Base-by-base conservation (phyloP, 2,113 vertebrate species). In the Rostratula benghalensis region DNA sequence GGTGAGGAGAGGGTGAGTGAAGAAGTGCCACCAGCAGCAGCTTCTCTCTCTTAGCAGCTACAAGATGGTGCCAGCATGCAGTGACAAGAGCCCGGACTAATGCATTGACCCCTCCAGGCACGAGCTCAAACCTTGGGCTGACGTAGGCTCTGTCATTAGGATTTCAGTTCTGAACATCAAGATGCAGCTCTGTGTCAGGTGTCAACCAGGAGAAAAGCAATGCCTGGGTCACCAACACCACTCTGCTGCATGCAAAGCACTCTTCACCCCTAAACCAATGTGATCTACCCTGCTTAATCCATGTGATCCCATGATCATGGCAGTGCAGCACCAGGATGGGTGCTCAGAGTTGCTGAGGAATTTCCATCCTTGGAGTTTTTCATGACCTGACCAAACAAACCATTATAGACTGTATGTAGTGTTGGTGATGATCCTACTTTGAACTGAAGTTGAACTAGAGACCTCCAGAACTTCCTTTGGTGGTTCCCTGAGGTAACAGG, bases 1-100 rank as follows among this genome's bases (percentile, higher is more conserved):
- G n/a, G 5, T 14, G 10, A 81, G 53, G 15, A 63, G 24, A 8
- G 24, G 27, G 14, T 0, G 0, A 65, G 13, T 21, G 35, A 70
- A 69, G 13, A 25, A 56, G 9, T 43, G 43, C 3, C 41, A 59
- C 23, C 7, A 5, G 11, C 27, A 67, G 39, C 63, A 73, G 3
- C 20, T 37, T 56, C 35, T 39, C 31, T 50, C 13, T 79, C n/a
- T 27, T 28, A 46, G n/a, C 30, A 65, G 39, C 6, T 3, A 14
- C 13, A 76, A 39, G 31, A 43, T 14, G 2, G 1, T 10, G 16
- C 18, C 69, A 43, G 9, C 3, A 10, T 13, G 7, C 1, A 8
- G n/a, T 10, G 33, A 31, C 1, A 2, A 89, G 14, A 89, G 13
- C 15, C 46, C 57, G 48, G 18, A 63, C 22, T 71, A 57, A 28